Conservation (phyloP, 2,888 invertebrate species). For the Flexamia atlantica region DNA sequence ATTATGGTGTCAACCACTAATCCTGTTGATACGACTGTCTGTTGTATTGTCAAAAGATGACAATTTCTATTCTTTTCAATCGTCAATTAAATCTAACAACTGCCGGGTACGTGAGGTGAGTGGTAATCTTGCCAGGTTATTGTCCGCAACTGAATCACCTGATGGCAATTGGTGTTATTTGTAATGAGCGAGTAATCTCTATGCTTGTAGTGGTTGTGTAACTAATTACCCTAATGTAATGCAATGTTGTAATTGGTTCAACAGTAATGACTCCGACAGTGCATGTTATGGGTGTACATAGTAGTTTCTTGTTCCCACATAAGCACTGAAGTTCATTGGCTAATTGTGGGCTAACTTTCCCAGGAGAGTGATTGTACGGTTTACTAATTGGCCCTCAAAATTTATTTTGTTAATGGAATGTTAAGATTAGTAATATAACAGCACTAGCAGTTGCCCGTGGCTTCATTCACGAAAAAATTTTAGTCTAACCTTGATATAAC, state of each 20-base stretch:
- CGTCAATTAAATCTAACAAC: background rate
- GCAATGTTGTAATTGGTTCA: background rate
- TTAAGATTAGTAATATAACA: too few species aligned
- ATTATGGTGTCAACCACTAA: background rate
- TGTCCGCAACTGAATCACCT: background rate
- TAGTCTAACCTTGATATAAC: too few species aligned
- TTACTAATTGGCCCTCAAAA: too few species aligned
- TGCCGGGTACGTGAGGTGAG: background rate
- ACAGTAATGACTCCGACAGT: background rate
- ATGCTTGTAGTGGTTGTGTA: background rate
- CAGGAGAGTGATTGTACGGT: background rate
- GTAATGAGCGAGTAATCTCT: constrained; percentile 18
- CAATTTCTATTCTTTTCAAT: background rate
- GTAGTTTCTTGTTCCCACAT: background rate
- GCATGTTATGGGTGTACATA: background rate
- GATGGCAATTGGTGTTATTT: background rate
- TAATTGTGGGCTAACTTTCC: background rate
- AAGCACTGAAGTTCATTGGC: background rate
- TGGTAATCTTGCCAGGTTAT: background rate
- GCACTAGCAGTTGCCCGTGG: too few species aligned
- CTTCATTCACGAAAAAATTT: too few species aligned
- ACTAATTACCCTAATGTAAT: constrained; percentile 8
- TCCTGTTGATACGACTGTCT: background rate
- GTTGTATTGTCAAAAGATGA: background rate
- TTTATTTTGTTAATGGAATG: too few species aligned